Evolutionary conservation across 2,888 invertebrate species (phyloP).

Genomic region (Melinaea menophilus): DNA sequence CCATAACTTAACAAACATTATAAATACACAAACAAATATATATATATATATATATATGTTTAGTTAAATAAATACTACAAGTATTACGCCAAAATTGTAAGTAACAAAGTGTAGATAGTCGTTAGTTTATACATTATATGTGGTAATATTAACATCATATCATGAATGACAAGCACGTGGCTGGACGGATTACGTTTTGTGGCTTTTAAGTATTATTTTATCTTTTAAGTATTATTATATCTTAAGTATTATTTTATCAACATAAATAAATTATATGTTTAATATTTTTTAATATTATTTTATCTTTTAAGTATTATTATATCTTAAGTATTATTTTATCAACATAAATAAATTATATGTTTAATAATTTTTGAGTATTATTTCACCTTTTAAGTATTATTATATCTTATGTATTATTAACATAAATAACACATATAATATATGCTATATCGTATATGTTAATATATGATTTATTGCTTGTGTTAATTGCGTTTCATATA

Average conservation of each 20-base stretch:
- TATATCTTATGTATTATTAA: constrained; percentile 22
- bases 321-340: constrained; percentile 19
- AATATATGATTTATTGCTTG: too few species aligned
- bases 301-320: constrained; percentile 26
- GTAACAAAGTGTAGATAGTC: too few species aligned
- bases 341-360: constrained; percentile 5
- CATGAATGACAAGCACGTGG: constrained; percentile 67
- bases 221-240: constrained; percentile 27
- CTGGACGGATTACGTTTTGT: constrained; percentile 29
- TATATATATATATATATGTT: too few species aligned
- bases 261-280: constrained; percentile 12
- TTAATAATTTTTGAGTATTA: constrained; percentile 25
- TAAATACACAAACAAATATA: too few species aligned
- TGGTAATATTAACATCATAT: constrained; percentile 46
- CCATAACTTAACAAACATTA: too few species aligned
- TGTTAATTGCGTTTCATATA: too few species aligned
- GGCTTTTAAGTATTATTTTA: constrained; percentile 26
- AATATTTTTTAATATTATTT: constrained; percentile 26
- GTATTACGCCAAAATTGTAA: too few species aligned
- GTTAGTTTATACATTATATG: too few species aligned
- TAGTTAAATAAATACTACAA: too few species aligned
- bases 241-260: constrained; percentile 17
- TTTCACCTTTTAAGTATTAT: constrained; percentile 26
- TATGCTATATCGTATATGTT: too few species aligned
- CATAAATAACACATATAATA: constrained; percentile 1